These are phyloP conservation scores for Falco columbarius DNA, from an alignment of 2,797 vertebrate genomes.

Conservation along the genomic window DNA sequence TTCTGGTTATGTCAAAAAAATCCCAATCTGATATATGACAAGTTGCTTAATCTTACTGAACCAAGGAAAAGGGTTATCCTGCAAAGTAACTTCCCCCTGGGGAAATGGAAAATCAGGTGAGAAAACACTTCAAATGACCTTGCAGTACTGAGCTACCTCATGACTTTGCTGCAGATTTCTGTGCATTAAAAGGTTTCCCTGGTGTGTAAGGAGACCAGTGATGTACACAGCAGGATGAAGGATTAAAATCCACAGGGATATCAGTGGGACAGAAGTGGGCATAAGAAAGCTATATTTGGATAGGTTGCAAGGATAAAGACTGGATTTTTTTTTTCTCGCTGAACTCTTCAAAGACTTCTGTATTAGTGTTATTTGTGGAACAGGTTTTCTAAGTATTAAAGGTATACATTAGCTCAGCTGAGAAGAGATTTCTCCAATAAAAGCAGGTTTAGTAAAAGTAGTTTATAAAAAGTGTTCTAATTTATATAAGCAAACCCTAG, in stretches of 20 bases:
- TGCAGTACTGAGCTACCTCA: neutral
- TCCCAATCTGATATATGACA: neutral
- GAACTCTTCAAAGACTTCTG: neutral
- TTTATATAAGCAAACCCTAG: neutral
- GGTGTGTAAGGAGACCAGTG: neutral
- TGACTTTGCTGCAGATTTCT: slow-evolving; percentile 1
- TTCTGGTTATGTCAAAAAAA: neutral
- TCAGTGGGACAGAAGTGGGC: neutral
- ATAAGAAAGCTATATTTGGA: neutral
- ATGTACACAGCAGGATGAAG: neutral
- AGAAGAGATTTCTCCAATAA: neutral
- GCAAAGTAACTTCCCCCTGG: neutral
- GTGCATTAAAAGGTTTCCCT: slow-evolving; percentile 1
- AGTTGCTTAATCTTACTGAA: slow-evolving; percentile 1
- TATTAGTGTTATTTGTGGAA: neutral
- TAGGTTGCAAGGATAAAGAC: neutral
- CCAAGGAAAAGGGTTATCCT: neutral
- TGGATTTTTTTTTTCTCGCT: neutral
- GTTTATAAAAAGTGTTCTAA: neutral
- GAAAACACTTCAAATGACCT: slow-evolving; percentile 31
- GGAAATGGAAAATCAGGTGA: slow-evolving; percentile 35
- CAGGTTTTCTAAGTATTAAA: neutral
- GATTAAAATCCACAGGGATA: neutral
- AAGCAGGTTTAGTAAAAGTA: neutral
- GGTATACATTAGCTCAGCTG: neutral